Conservation (phyloP, 1,140 invertebrate species). For the Luehdorfia chinensis region DNA sequence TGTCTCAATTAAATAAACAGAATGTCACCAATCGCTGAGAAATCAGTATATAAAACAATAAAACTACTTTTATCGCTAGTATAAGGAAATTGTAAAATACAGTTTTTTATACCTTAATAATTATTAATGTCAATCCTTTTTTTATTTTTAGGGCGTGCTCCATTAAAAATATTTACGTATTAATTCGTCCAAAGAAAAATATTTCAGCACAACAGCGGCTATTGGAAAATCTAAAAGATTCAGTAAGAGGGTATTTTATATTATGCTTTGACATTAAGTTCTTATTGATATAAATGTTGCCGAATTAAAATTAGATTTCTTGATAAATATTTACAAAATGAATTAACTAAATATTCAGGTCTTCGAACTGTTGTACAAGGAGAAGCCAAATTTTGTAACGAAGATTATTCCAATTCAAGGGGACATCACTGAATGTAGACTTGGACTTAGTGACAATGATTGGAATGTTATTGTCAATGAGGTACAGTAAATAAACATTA, state of each 20-base stretch:
- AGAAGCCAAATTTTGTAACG: not conserved
- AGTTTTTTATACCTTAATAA: too few relatives aligned
- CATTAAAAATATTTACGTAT: slow-evolving; percentile 2
- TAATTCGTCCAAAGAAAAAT: slow-evolving; percentile 7
- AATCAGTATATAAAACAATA: too few relatives aligned
- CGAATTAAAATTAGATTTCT: too few relatives aligned
- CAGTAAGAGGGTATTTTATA: not conserved
- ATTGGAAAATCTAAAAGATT: not conserved
- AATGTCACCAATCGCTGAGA: too few relatives aligned
- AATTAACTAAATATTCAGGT: not conserved
- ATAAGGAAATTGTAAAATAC: too few relatives aligned
- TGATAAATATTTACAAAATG: too few relatives aligned
- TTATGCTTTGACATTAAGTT: not conserved
- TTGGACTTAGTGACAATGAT: slow-evolving; percentile 1
- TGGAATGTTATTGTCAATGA: slow-evolving; percentile 1
- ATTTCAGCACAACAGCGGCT: not conserved
- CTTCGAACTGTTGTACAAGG: not conserved
- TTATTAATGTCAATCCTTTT: too few relatives aligned
- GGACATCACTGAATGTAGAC: not conserved
- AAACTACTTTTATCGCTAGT: too few relatives aligned
- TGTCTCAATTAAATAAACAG: too few relatives aligned
- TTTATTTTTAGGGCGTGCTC: slow-evolving; percentile 4
- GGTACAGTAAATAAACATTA: not conserved
- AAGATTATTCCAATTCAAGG: not conserved
- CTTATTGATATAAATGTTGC: too few relatives aligned